Base-by-base conservation (phyloP, 2,888 invertebrate genomes). In the Pristionchus exspectatus region DNA sequence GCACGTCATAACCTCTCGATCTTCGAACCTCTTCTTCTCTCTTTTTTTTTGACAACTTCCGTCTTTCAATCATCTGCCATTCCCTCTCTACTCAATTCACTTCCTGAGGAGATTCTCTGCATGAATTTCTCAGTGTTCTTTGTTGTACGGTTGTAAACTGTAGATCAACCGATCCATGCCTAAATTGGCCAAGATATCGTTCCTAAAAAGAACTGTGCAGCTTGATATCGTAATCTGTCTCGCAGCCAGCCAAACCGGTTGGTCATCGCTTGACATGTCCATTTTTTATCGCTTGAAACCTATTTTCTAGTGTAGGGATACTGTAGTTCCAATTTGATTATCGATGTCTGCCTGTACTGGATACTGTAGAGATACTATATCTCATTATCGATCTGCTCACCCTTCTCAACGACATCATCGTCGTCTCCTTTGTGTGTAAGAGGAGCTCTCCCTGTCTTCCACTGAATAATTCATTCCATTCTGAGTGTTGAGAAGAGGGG, bases 1-100 rank as follows among this genome's bases (percentile, higher is more conserved):
- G 30, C 66, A 59, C 85, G 85, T 66, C 85, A 59, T 85, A 21
- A 38, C 56, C 38, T 56, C n/a, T 14, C 44, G 63, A 63, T 85
- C 38, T 44, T 33, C 33, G 81, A 81, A 50, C 54, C 50, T 81
- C 54, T 81, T 33, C 66, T 66, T 66, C 72, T 30, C 27, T 69
- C 27, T 69, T 12, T n/a, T n/a, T n/a, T n/a, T n/a, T 44, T 72
- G 63, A 63, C 63, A 63, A 30, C 69, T 72, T 72, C 69, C 69
- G 30, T 72, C 33, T 72, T 16, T 33, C 74, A 30, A 33, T 38
- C 74, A 74, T 30, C 69, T 72, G 69, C 69, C 30, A 69, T 69
- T 30, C 33, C n/a, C 9, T 74, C 74, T 38, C 38, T 33, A 38
- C 69, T 72, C 69, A 72, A 27, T 30, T 14, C 69, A 33, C 27